These are phyloP conservation scores for Netelia fuscicornis DNA, from an alignment of 2,888 invertebrate genomes.

Conservation along the genomic window DNA sequence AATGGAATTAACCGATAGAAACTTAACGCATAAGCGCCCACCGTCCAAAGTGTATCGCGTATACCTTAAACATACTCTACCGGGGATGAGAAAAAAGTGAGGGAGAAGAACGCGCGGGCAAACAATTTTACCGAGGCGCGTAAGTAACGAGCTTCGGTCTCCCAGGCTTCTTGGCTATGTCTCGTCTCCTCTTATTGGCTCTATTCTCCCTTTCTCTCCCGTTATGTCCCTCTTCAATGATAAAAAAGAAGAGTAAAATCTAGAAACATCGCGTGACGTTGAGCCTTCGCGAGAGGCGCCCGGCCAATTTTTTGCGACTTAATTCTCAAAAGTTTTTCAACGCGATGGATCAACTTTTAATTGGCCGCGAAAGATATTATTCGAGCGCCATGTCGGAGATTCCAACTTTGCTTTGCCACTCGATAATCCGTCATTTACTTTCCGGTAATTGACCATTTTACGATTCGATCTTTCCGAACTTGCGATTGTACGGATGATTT, in stretches of 20 bases:
- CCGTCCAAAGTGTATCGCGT: conserved; percentile 52
- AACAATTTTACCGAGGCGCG: conserved; percentile 72
- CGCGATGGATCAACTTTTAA: conserved; percentile 52
- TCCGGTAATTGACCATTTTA: conserved; percentile 19
- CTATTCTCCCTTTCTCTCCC: neutral
- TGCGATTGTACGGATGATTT: too few species aligned
- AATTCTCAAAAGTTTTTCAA: conserved; percentile 57
- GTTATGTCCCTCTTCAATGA: neutral
- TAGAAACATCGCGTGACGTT: conserved; percentile 37
- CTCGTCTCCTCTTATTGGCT: conserved; percentile 5
- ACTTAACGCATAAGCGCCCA: conserved; percentile 76
- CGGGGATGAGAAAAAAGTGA: neutral
- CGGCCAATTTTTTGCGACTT: conserved; percentile 27
- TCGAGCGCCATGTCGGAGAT: neutral
- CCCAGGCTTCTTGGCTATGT: conserved; percentile 22
- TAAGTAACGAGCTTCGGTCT: conserved; percentile 67
- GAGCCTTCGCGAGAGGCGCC: conserved; percentile 21
- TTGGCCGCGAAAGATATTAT: conserved; percentile 40
- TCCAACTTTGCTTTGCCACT: neutral
- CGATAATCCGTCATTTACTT: conserved; percentile 12
- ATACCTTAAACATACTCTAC: neutral
- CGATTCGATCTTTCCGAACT: neutral
- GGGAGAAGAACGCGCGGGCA: conserved; percentile 64
- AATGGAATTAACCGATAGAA: conserved; percentile 78
- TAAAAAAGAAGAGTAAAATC: conserved; percentile 9